phyloP scores from a whole-genome alignment of 2,113 vertebrate genomes.

The Illadopsis cleaveri region DNA sequence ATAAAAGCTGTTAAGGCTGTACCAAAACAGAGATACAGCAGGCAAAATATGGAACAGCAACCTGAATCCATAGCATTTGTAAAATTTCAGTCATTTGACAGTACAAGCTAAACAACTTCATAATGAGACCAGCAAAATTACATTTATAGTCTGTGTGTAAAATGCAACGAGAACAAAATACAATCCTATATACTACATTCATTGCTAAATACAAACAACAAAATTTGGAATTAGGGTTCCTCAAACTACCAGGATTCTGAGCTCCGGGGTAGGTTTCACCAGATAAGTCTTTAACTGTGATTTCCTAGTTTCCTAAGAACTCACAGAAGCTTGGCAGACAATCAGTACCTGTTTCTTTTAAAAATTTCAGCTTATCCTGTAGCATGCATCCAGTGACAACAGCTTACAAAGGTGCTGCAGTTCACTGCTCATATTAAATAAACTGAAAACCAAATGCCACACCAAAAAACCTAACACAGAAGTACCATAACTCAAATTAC shows the following conservation, averaged over 20 bases:
- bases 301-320: neutral
- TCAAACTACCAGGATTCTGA: neutral
- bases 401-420: neutral
- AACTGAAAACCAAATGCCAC: neutral
- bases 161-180: neutral
- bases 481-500: neutral
- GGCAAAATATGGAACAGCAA: neutral
- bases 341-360: rapidly evolving
- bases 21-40: neutral
- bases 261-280: neutral
- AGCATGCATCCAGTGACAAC: neutral
- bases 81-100: neutral
- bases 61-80: neutral
- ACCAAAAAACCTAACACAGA: neutral
- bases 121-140: neutral
- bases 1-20: neutral
- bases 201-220: neutral
- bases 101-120: neutral
- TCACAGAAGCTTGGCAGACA: neutral
- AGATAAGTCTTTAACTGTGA: neutral
- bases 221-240: neutral
- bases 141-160: neutral
- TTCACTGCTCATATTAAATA: neutral
- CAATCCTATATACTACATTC: neutral
- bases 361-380: neutral